Base-by-base conservation (phyloP, 2,797 vertebrate genomes). In the Lates japonicus region DNA sequence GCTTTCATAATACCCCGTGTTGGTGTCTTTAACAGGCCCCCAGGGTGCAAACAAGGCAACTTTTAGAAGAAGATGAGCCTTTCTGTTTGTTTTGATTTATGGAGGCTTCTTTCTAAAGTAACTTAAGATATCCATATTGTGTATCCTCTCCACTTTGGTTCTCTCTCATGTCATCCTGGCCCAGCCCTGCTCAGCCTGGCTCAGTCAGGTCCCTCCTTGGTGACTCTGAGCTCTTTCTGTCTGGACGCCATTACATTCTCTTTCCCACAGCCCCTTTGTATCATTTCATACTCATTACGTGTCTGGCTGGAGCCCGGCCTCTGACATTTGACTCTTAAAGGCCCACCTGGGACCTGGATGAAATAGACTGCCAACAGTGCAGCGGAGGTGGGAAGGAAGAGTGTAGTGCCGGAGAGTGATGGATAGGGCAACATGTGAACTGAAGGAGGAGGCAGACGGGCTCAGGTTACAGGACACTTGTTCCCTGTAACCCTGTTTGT, bases 271-370 rank as follows among this genome's bases (percentile, higher is more conserved):
- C 73, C 70, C 74, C 66, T 84, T 75, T 88, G 82, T 90, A 91
- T 94, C 91, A 87, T 93, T 93, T 93, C 87, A 92, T 92, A 91
- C 93, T 90, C 89, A 90, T 93, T 90, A 87, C 80, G 67, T 89
- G 89, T 93, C 87, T 91, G 87, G 84, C 82, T 92, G 64, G 52
- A 90, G 81, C 84, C 80, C 52, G 69, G 87, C 84, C 88, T 83
- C 88, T 91, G 92, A 93, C 90, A 93, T 92, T 88, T 90, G 92
- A 94, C 90, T 92, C 93, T 87, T 89, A 90, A 93, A 92, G 84
- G 90, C 93, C 91, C 93, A 92, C 90, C 90, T 94, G 94, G 91
- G 92, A 94, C 87, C 12, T 4, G 66, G 85, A 91, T 90, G 91
- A 90, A 90, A 90, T 91, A 81, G 87, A 93, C 88, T 90, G 83